Conservation (phyloP, 2,888 invertebrate genomes). For the Nysson spinosus region DNA sequence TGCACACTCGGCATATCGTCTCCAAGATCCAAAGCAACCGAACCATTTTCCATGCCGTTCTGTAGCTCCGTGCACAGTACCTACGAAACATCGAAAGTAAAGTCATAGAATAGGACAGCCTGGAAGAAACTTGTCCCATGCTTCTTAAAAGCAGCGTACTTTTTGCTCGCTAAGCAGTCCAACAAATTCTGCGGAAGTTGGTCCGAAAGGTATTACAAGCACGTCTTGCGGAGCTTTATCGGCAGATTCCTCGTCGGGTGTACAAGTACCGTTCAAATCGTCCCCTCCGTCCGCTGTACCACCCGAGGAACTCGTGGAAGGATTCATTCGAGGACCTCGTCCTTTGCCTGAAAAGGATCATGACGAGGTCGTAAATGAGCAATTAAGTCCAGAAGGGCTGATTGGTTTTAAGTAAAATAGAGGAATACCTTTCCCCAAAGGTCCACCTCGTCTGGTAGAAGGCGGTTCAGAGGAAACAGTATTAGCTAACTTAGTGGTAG, state of each 20-base stretch:
- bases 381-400: too few relatives aligned
- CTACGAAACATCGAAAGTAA: conserved; percentile 43
- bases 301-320: conserved; percentile 66
- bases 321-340: conserved; percentile 62
- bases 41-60: conserved; percentile 61
- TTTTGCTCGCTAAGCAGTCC: conserved; percentile 84
- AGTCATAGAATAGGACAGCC: background rate
- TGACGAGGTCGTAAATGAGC: too few relatives aligned
- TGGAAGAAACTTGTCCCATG: background rate
- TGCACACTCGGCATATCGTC: conserved; percentile 71
- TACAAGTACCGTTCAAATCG: conserved; percentile 61
- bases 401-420: background rate
- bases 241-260: conserved; percentile 66
- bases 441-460: conserved; percentile 69
- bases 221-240: conserved; percentile 79
- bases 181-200: conserved; percentile 81
- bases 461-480: conserved; percentile 61
- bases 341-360: conserved; percentile 64
- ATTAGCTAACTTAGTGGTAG: conserved; percentile 55
- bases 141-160: conserved; percentile 76
- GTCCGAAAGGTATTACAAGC: conserved; percentile 84
- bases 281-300: conserved; percentile 67
- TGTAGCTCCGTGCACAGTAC: conserved; percentile 73
- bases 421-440: conserved; percentile 75
- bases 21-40: conserved; percentile 67